phyloP scores from a whole-genome alignment of 1,140 invertebrate genomes.

The Camponotus floridanus region DNA sequence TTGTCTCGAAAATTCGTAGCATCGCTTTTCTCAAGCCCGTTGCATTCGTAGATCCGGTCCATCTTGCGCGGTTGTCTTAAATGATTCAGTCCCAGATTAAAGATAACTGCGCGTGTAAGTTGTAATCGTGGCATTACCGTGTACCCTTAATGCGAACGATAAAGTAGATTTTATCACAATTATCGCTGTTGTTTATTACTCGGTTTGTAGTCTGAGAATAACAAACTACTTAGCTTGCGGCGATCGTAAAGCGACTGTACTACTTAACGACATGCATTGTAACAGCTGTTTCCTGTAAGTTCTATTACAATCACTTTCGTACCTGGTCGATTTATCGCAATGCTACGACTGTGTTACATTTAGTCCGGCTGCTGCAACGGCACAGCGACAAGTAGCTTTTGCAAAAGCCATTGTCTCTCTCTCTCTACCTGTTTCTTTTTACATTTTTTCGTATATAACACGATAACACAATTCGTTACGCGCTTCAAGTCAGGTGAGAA shows the following conservation, averaged over 20 bases:
- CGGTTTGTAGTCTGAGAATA: conserved; percentile 51
- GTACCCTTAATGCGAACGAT: conserved; percentile 63
- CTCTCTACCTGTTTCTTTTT: neutral
- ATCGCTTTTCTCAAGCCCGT: conserved; percentile 11
- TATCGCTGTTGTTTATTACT: conserved; percentile 67
- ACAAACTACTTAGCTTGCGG: conserved; percentile 63
- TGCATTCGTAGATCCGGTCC: conserved; percentile 32
- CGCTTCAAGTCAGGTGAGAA: neutral
- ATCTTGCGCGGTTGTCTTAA: conserved; percentile 31
- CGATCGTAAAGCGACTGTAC: conserved; percentile 64
- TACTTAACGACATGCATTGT: conserved; percentile 64
- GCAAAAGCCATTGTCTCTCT: conserved; percentile 14
- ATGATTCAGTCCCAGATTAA: conserved; percentile 57
- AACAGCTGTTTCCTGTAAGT: conserved; percentile 70
- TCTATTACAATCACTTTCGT: conserved; percentile 68
- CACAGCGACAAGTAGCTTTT: conserved; percentile 50
- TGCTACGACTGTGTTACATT: conserved; percentile 53
- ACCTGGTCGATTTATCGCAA: conserved; percentile 62
- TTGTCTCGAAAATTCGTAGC: conserved; percentile 28
- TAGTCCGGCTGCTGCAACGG: conserved; percentile 39
- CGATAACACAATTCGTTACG: conserved; percentile 21
- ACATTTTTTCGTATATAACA: neutral
- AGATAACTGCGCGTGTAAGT: conserved; percentile 56
- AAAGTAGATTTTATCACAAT: conserved; percentile 71
- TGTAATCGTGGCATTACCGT: conserved; percentile 63